Percentiles rank a stretch among this genome's conserved stretches.
phyloP scores from a whole-genome alignment of 1,140 invertebrate species.

The Paraescarpia echinospica region DNA sequence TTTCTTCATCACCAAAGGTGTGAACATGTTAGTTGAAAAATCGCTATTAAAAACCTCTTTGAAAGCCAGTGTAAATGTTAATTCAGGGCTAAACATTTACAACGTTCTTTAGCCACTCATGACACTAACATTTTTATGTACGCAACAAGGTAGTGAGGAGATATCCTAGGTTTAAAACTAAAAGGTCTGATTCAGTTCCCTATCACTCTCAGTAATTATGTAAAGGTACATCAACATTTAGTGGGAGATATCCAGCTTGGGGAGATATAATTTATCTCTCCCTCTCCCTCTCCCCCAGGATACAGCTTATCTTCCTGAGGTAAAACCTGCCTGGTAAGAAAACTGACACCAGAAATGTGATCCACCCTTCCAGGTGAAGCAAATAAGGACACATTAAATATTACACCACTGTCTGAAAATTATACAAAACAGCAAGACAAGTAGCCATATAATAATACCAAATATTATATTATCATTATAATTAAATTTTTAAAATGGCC shows the following conservation, averaged over 20 bases:
- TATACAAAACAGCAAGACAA: not conserved
- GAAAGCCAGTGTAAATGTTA: too few species aligned
- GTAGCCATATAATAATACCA: too few species aligned
- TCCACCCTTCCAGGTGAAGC: not conserved
- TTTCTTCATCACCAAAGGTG: too few species aligned
- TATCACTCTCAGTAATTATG: not conserved
- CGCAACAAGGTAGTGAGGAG: not conserved
- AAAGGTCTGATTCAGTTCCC: not conserved
- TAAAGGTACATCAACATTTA: not conserved
- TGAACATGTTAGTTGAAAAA: too few species aligned
- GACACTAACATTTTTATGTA: too few species aligned
- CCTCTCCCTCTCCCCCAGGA: not conserved
- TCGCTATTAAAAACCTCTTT: too few species aligned
- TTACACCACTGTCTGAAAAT: too few species aligned
- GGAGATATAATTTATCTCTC: not conserved
- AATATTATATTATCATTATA: too few species aligned
- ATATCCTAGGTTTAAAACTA: not conserved
- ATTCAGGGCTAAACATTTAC: too few species aligned
- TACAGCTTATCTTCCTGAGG: not conserved
- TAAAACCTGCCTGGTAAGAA: not conserved
- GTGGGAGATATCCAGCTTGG: not conserved
- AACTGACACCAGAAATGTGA: not conserved
- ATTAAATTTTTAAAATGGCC: too few species aligned
- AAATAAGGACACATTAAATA: not conserved
- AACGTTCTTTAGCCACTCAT: too few species aligned